Conservation (phyloP, 2,797 vertebrate species). For the Microchirus variegatus region DNA sequence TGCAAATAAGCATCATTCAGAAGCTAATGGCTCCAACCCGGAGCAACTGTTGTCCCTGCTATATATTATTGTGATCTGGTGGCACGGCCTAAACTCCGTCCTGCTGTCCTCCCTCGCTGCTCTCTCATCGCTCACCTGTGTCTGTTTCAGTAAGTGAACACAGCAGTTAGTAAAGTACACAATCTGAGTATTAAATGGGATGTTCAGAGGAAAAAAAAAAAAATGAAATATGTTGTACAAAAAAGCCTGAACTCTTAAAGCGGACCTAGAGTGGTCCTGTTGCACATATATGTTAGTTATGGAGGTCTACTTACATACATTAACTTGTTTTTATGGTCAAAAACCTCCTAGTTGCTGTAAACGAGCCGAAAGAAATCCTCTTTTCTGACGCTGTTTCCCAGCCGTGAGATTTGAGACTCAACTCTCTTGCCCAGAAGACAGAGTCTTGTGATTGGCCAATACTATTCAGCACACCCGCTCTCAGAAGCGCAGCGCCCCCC, state of each 20-base stretch:
- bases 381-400: too few species aligned
- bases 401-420: too few species aligned
- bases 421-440: too few species aligned
- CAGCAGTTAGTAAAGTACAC: slow-evolving; percentile 30
- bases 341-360: too few species aligned
- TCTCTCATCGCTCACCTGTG: slow-evolving; percentile 4
- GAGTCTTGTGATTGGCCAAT: too few species aligned
- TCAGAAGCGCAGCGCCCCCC: too few species aligned
- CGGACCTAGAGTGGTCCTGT: too few species aligned
- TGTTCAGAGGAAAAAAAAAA: slow-evolving; percentile 26
- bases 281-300: too few species aligned
- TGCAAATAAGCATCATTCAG: slow-evolving; percentile 66
- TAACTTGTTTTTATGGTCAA: too few species aligned
- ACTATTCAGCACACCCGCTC: too few species aligned
- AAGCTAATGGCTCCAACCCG: slow-evolving; percentile 45
- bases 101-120: background rate
- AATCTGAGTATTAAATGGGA: slow-evolving; percentile 13
- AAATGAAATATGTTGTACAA: slow-evolving; percentile 12
- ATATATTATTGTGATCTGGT: slow-evolving; percentile 53
- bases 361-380: too few species aligned
- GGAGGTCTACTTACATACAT: too few species aligned
- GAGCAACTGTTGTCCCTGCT: slow-evolving; percentile 43
- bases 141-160: background rate
- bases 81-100: slow-evolving; percentile 36
- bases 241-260: slow-evolving; percentile 15